phyloP scores from a whole-genome alignment of 2,888 invertebrate genomes.

The Pristionchus mayeri region DNA sequence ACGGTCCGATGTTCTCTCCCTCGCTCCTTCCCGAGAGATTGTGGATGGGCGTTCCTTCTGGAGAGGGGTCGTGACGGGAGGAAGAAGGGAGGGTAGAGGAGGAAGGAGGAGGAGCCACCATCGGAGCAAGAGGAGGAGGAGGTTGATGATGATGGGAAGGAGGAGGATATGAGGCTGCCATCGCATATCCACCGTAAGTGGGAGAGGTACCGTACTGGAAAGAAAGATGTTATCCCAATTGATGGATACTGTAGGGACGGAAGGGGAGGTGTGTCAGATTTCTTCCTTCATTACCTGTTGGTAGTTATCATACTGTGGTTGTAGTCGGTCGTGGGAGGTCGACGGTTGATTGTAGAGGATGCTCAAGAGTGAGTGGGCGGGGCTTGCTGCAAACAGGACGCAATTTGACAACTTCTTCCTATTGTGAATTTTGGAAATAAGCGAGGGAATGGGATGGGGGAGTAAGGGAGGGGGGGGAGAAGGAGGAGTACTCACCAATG shows the following conservation, averaged over 20 bases:
- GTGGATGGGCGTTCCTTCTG: background rate
- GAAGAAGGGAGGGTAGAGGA: background rate
- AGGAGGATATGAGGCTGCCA: conserved; percentile 35
- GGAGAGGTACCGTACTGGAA: conserved; percentile 25
- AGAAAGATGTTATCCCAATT: background rate
- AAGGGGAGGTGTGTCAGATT: background rate
- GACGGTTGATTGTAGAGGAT: conserved; percentile 8
- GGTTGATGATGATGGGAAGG: background rate
- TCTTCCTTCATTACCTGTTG: conserved; percentile 1
- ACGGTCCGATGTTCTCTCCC: conserved; percentile 22
- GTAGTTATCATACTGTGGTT: conserved; percentile 1
- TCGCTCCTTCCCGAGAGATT: background rate
- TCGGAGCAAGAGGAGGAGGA: background rate
- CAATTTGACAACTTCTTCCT: background rate
- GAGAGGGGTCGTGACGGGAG: conserved; percentile 38
- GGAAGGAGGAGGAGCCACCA: background rate
- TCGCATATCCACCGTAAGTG: conserved; percentile 21
- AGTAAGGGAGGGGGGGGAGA: background rate
- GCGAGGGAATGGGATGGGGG: background rate
- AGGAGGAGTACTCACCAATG: background rate
- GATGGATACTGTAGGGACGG: background rate
- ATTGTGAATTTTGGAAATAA: background rate
- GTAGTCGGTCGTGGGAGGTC: background rate
- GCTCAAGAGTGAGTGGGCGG: background rate
- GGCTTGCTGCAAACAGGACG: background rate